Evolutionary conservation across 2,797 vertebrate genomes (phyloP), one percentile per base, ranked within the genome.

Genomic region (Podargus strigoides): DNA sequence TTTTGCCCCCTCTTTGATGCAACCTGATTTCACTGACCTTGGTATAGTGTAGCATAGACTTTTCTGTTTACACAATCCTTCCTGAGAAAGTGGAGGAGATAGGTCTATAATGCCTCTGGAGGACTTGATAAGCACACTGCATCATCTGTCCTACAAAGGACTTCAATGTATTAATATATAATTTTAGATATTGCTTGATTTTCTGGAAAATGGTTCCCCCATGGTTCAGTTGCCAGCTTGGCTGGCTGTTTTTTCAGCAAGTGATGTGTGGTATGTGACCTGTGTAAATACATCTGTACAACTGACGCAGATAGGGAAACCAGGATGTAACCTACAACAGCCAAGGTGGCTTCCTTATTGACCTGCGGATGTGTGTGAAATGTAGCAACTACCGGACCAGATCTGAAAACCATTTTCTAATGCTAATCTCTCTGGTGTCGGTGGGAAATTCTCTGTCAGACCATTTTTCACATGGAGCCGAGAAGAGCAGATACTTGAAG

Each of bases 361-460:
- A 97, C 94, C 81, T 17, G 27, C 9, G 10, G 59, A 70, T 96
- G 91, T 96, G 83, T 97, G 93, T 94, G 97, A 96, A 97, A 97
- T 95, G 91, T 93, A 95, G 95, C 95, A 97, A 93, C 95, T 89
- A 76, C 69, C 13, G 21, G 39, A 37, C 32, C 30, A 59, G 74
- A 32, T 89, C 96, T 97, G 88, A 60, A 93, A 91, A 77, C 79
- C 82, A 16, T 90, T 36, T 82, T 93, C 52, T 55, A 63, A 62
- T 55, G 41, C 63, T 63, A 39, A 84, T 86, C 63, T 93, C 95
- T 64, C 94, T 87, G 88, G 89, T 72, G 63, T 90, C 32, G 66
- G 87, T 92, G 94, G 87, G 94, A 94, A 96, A 93, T 96, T 97
- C 68, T 94, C 87, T 93, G 67, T 84, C 63, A 82, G 91, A 39